These are phyloP conservation scores for Pelobates cultripes DNA, from an alignment of 2,797 vertebrate species.

Conservation along the genomic window DNA sequence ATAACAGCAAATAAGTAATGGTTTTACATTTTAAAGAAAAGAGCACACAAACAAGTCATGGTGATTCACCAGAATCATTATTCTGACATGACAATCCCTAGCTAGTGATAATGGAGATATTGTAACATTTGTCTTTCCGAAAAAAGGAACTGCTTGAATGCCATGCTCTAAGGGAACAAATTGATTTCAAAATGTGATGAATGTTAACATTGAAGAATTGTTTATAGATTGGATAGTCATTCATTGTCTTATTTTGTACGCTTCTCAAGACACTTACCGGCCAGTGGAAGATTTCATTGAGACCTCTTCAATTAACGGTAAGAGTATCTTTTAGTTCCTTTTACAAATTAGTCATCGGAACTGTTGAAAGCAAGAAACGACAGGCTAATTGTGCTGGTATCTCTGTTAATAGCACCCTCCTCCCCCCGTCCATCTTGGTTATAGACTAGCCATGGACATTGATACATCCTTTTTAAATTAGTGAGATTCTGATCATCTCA, in stretches of 20 bases:
- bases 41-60: neutral
- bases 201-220: constrained; percentile 24
- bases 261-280: neutral
- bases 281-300: too few relatives aligned
- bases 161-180: constrained; percentile 8
- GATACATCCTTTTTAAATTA: too few relatives aligned
- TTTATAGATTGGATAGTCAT: neutral
- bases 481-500: too few relatives aligned
- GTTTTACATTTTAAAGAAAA: neutral
- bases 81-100: constrained; percentile 17
- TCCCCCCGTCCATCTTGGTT: too few relatives aligned
- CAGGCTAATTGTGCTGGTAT: too few relatives aligned
- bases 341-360: too few relatives aligned
- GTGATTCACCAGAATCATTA: constrained; percentile 1
- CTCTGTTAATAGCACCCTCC: too few relatives aligned
- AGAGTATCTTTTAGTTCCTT: too few relatives aligned
- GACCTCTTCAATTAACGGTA: too few relatives aligned
- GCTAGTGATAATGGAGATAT: constrained; percentile 4
- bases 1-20: neutral
- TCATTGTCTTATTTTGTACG: neutral
- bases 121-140: constrained; percentile 16
- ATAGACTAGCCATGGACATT: too few relatives aligned
- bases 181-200: constrained; percentile 13
- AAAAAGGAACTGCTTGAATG: neutral
- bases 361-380: too few relatives aligned